Base-by-base conservation (phyloP, 1,140 invertebrate genomes). In the Tetraneura akinire region DNA sequence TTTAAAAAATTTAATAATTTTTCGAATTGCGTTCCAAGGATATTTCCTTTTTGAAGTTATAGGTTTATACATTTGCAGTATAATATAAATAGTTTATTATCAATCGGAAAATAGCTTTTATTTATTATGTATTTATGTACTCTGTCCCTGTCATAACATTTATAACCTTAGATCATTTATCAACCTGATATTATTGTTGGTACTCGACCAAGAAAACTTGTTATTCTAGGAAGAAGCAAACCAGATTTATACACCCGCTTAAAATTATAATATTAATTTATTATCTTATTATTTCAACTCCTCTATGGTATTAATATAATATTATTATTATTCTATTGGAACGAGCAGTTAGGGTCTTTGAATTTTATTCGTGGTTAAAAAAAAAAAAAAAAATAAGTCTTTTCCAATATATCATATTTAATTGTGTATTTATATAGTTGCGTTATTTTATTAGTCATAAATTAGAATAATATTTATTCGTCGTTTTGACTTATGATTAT, bases 321-420 rank as follows among this genome's bases (percentile, higher is more conserved):
- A 68, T 26, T 68, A 45, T 37, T 23, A 68, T 68, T 68, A 68
- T 68, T 68, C 66, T 23, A 21, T 68, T 18, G 14, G n/a, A 68
- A 68, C 45, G 23, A 68, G n/a, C 21, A 37, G 42, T 47, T 68
- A 47, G 21, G 21, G 21, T 45, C 14, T 47, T 23, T 68, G 66
- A 47, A 68, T 68, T 47, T 47, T 68, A 47, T 47, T 45, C 66
- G 45, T 26, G 21, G 10, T 57, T 13, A 26, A 3, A 47, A 4
- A 47, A 47, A 4, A 8, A 8, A 37, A 37, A 37, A 37, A 4
- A 37, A 3, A 4, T 37, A 8, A 4, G 8, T 37, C 8, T 37
- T 37, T 4, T 37, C 32, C 32, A 37, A 37, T 37, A 37, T 37
- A 37, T 4, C 8, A 37, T 37, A 37, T 37, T 37, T 37, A 37